Evolutionary conservation across 2,113 vertebrate genomes (phyloP).

Genomic region (Ginglymostoma cirratum): DNA sequence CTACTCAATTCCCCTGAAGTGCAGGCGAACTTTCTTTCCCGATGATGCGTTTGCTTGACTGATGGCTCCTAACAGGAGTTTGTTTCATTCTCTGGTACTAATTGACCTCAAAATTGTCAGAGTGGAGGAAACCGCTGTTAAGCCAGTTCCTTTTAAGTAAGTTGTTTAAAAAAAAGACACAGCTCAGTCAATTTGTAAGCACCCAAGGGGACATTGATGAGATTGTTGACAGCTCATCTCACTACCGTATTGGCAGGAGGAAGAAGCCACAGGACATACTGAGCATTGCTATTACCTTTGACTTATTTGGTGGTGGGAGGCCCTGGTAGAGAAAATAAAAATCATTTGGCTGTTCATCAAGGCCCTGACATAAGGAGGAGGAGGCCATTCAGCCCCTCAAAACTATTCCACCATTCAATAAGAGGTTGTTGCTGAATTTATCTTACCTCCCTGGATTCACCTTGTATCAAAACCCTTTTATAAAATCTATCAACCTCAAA

Average conservation of each 20-base stretch:
- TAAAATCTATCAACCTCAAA: neutral
- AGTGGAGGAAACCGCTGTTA: neutral
- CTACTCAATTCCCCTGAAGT: neutral
- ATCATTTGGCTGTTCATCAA: neutral
- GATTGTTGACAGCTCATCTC: conserved; percentile 11
- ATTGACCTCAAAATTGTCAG: conserved; percentile 19
- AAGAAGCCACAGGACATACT: neutral
- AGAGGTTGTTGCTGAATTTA: neutral
- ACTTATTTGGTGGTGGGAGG: neutral
- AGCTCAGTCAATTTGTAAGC: conserved; percentile 10
- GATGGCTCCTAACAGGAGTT: neutral
- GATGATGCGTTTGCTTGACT: neutral
- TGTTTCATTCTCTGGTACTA: neutral
- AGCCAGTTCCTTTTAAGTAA: conserved; percentile 17
- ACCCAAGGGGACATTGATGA: conserved; percentile 28
- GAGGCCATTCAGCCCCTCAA: neutral
- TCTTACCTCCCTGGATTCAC: neutral
- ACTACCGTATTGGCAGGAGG: neutral
- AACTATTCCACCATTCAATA: neutral
- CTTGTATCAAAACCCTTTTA: neutral
- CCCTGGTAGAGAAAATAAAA: neutral
- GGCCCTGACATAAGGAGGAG: neutral
- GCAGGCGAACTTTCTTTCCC: neutral
- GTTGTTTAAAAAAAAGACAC: neutral
- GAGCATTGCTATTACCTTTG: neutral